Conservation (phyloP, 64 coral and sea anemone species). For the Exaiptasia diaphana region DNA sequence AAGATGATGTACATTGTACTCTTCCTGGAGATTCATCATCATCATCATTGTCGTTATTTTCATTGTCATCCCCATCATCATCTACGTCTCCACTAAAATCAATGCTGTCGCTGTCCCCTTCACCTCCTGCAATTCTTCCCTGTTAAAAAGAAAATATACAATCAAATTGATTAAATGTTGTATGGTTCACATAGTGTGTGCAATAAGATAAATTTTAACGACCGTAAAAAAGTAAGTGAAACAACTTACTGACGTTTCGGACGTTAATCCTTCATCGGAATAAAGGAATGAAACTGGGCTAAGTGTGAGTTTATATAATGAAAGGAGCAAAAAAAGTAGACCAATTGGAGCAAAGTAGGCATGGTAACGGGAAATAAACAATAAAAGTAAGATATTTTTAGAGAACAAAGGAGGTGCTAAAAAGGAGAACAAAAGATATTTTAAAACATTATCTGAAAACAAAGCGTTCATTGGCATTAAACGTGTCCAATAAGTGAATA, state of each 20-base stretch:
- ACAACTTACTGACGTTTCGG: neutral
- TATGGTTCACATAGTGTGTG: too few relatives aligned
- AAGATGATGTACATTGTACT: conserved; percentile 16
- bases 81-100: conserved; percentile 20
- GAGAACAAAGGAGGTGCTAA: too few relatives aligned
- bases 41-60: conserved; percentile 32
- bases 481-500: too few relatives aligned
- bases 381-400: too few relatives aligned
- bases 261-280: neutral
- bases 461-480: too few relatives aligned
- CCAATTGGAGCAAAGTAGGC: too few relatives aligned
- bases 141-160: neutral
- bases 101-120: conserved; percentile 44
- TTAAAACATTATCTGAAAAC: too few relatives aligned
- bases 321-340: neutral
- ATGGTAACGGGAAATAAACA: too few relatives aligned
- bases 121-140: conserved; percentile 14
- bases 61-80: too few relatives aligned
- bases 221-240: neutral
- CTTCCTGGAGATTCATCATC: conserved; percentile 26
- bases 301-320: neutral
- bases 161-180: neutral
- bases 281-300: neutral
- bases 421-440: too few relatives aligned
- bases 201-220: neutral